Base-by-base conservation (phyloP, 2,888 invertebrate species). In the Spisula subtruncata region DNA sequence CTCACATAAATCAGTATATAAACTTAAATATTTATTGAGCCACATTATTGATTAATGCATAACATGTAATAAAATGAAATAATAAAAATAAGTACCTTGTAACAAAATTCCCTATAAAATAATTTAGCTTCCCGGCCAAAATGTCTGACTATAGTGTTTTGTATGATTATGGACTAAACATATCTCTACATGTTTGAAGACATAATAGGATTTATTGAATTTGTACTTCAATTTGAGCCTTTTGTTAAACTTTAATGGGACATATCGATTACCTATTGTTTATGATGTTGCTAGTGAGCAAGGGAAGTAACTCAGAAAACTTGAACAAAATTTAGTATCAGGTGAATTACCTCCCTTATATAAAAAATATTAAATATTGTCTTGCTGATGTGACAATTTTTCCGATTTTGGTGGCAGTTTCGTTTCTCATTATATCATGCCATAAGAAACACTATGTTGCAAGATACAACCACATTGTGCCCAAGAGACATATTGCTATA, bases 201-300 rank as follows among this genome's bases (percentile, higher is more conserved):
- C n/a, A 66, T 75, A 12, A 32, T 16, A 32, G 29, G 35, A 6
- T 32, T 75, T 75, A 75, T 35, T 75, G 75, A 16, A 32, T 32
- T 41, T 32, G 1, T 32, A 32, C 14, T 75, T 60, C 8, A 60
- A 25, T n/a, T 60, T 60, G 8, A 41, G 41, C 10, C 6, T 71
- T n/a, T 29, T 71, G 71, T 71, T 71, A 5, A 71, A 71, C 8
- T 29, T 25, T 25, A 25, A 25, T 71, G 32, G 35, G 75, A 16
- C 35, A 71, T 29, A 71, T 71, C 32, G 14, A 35, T 35, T 16
- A 32, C 6, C 16, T 35, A 29, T 75, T 75, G 75, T 75, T 75
- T 75, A 75, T 32, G 18, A 35, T 32, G 75, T 75, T 75, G 75
- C 75, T 75, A 35, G 35, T 14, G 75, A 75, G 25, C 75, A 75